Conservation (phyloP, 2,888 invertebrate species). For the Agapostemon virescens region DNA sequence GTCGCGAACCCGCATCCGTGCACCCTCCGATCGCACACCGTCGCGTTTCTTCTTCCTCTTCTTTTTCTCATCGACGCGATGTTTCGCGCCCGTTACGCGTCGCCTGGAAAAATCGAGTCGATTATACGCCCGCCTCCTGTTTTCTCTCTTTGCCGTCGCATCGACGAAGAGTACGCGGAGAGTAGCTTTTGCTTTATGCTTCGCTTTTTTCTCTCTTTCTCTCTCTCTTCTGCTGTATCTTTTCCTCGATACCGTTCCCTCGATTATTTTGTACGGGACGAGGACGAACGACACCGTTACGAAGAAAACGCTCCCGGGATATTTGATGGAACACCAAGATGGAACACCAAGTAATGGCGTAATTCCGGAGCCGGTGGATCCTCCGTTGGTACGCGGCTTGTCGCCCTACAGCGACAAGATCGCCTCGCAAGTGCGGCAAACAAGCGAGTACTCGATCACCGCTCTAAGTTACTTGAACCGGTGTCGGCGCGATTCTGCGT, state of each 20-base stretch:
- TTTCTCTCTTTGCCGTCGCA: neutral
- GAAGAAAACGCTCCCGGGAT: conserved; percentile 20
- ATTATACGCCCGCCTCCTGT: neutral
- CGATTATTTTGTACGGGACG: neutral
- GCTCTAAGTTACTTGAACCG: conserved; percentile 27
- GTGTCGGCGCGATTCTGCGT: conserved; percentile 21
- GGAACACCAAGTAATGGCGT: conserved; percentile 44
- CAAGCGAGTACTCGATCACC: conserved; percentile 41
- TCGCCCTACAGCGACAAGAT: conserved; percentile 35
- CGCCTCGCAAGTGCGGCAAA: conserved; percentile 37
- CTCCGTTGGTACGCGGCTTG: conserved; percentile 17
- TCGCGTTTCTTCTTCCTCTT: neutral
- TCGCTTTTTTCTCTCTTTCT: neutral
- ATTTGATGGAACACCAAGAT: conserved; percentile 35
- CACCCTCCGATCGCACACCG: neutral
- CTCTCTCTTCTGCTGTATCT: neutral
- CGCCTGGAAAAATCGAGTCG: conserved; percentile 11
- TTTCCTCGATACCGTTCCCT: too few species aligned
- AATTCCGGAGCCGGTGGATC: conserved; percentile 40
- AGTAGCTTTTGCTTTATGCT: neutral
- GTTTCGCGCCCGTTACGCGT: neutral
- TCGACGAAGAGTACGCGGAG: neutral
- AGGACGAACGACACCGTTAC: neutral
- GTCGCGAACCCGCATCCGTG: conserved; percentile 16
- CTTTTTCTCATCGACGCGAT: neutral